Conservation (phyloP, 2,797 vertebrate genomes). For the Lacerta viridis region DNA sequence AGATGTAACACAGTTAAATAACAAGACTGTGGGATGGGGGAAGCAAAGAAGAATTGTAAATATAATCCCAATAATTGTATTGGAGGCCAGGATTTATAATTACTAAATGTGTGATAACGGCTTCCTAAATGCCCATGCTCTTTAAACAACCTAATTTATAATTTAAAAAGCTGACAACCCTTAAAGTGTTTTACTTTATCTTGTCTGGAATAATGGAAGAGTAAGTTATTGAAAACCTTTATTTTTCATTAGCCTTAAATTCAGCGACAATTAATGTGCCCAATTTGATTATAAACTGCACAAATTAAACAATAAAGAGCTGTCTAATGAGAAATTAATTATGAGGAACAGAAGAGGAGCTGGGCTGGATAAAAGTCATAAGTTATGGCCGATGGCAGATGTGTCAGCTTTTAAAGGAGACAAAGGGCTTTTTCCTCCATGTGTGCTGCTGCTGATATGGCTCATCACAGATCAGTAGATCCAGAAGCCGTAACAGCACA, state of each 20-base stretch:
- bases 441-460: slow-evolving; percentile 96
- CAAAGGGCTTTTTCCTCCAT: slow-evolving; percentile 92
- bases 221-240: slow-evolving; percentile 91
- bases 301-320: slow-evolving; percentile 99
- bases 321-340: slow-evolving; percentile 99
- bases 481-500: slow-evolving; percentile 92
- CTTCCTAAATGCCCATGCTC: slow-evolving; percentile 87
- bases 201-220: slow-evolving; percentile 88
- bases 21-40: slow-evolving; percentile 60
- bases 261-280: slow-evolving; percentile 99
- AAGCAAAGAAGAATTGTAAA: slow-evolving; percentile 77
- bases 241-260: slow-evolving; percentile 95
- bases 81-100: slow-evolving; percentile 90
- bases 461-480: slow-evolving; percentile 98
- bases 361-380: slow-evolving; percentile 88
- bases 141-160: slow-evolving; percentile 90
- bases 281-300: slow-evolving; percentile 99
- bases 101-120: slow-evolving; percentile 91
- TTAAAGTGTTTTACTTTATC: slow-evolving; percentile 87
- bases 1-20: slow-evolving; percentile 65
- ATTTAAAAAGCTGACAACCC: slow-evolving; percentile 88
- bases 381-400: slow-evolving; percentile 89
- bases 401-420: slow-evolving; percentile 91
- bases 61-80: slow-evolving; percentile 83
- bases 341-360: slow-evolving; percentile 93